Percentiles rank a stretch among this genome's conserved stretches.
Conservation (phyloP, 2,888 invertebrate genomes). For the Hypomecis atomaria region DNA sequence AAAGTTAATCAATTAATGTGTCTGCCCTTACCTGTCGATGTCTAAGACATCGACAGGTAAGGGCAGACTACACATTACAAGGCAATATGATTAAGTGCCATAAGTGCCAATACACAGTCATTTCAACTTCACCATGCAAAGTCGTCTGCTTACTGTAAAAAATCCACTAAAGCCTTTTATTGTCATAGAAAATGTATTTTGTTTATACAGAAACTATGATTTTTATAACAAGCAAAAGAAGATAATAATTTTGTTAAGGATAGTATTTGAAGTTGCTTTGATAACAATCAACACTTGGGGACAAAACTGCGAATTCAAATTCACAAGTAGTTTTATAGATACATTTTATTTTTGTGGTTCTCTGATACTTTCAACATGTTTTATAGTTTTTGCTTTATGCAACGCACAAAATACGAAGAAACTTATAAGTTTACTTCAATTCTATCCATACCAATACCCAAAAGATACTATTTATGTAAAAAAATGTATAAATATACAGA, state of each 20-base stretch:
- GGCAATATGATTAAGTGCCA: too few relatives aligned
- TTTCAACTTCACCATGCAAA: neutral
- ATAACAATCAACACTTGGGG: neutral
- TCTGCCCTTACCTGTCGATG: too few relatives aligned
- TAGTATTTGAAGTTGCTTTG: neutral
- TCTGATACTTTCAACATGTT: neutral
- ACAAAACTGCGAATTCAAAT: neutral
- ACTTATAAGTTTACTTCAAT: conserved; percentile 1
- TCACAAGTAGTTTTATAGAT: neutral
- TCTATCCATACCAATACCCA: neutral
- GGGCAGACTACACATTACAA: too few relatives aligned
- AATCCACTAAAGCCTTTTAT: conserved; percentile 3
- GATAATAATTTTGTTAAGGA: neutral
- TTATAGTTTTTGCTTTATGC: conserved; percentile 1
- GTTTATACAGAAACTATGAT: conserved; percentile 11
- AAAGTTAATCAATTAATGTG: too few relatives aligned
- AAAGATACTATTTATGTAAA: neutral
- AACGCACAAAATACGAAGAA: conserved; percentile 4
- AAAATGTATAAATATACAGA: neutral
- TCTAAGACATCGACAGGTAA: too few relatives aligned
- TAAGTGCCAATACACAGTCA: neutral
- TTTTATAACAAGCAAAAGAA: conserved; percentile 2
- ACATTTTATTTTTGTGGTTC: neutral
- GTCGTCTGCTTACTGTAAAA: neutral
- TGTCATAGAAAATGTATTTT: conserved; percentile 8